Percentiles rank a stretch among this genome's conserved stretches.
phyloP scores from a whole-genome alignment of 2,888 invertebrate species.

The Carcina quercana region DNA sequence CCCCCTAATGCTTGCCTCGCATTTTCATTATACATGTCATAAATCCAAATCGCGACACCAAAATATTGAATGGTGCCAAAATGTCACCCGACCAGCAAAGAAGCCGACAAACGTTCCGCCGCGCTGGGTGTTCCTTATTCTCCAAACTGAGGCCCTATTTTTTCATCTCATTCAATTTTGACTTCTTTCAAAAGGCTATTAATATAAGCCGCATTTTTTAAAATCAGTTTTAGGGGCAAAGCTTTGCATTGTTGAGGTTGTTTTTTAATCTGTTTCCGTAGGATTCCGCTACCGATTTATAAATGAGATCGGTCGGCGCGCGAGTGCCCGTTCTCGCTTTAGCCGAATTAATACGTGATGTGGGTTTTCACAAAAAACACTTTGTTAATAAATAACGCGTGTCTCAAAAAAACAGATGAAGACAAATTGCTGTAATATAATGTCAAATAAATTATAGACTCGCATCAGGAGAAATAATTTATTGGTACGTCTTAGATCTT shows the following conservation, averaged over 20 bases:
- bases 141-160: slow-evolving; percentile 65
- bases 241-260: slow-evolving; percentile 58
- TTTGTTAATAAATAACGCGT: slow-evolving; percentile 61
- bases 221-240: slow-evolving; percentile 64
- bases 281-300: slow-evolving; percentile 72
- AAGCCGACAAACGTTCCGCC: slow-evolving; percentile 66
- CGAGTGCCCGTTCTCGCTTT: slow-evolving; percentile 55
- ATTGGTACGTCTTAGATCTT: neutral
- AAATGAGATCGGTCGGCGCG: slow-evolving; percentile 52
- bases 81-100: slow-evolving; percentile 69
- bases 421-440: slow-evolving; percentile 59
- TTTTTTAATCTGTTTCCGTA: slow-evolving; percentile 74
- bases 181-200: slow-evolving; percentile 74
- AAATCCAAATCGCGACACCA: slow-evolving; percentile 69
- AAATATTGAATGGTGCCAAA: slow-evolving; percentile 74
- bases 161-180: slow-evolving; percentile 74
- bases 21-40: slow-evolving; percentile 59
- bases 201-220: slow-evolving; percentile 72
- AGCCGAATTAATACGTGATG: slow-evolving; percentile 66
- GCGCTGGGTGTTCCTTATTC: slow-evolving; percentile 67
- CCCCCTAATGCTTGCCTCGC: too few relatives aligned
- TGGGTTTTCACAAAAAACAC: slow-evolving; percentile 62
- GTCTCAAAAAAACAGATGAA: slow-evolving; percentile 58
- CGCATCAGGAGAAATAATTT: slow-evolving; percentile 1
- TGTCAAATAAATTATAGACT: slow-evolving; percentile 29